Evolutionary conservation across 1,140 invertebrate genomes (phyloP).

Genomic region (Camponotus pennsylvanicus): DNA sequence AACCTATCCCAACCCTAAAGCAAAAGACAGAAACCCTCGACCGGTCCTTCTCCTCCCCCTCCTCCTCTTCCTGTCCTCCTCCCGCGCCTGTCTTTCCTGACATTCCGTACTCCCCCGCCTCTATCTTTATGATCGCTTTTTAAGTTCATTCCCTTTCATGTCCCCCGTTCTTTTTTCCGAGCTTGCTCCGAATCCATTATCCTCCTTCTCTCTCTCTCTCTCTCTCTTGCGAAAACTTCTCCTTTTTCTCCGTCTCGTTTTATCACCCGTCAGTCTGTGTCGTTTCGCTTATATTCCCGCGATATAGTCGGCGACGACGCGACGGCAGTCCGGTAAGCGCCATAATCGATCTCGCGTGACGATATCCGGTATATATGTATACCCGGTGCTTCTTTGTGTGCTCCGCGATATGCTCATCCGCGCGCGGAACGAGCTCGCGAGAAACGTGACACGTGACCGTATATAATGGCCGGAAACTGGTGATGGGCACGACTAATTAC

Average conservation of each 20-base stretch:
- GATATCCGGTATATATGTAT: constrained; percentile 14
- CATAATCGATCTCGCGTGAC: constrained; percentile 62
- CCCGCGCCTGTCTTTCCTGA: neutral
- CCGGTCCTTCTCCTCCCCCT: neutral
- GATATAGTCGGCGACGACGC: constrained; percentile 43
- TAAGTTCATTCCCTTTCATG: constrained; percentile 5
- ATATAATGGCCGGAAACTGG: constrained; percentile 69
- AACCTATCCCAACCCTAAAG: constrained; percentile 72
- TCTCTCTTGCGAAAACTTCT: neutral
- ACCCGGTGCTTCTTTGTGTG: constrained; percentile 37
- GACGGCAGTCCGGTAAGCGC: constrained; percentile 42
- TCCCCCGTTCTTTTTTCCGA: neutral
- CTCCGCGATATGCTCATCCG: constrained; percentile 44
- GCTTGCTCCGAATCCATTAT: neutral
- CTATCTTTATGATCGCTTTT: constrained; percentile 23
- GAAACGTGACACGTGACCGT: constrained; percentile 68
- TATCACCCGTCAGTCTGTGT: constrained; percentile 36
- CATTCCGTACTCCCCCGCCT: neutral
- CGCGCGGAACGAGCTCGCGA: constrained; percentile 46
- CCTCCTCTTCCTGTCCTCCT: constrained; percentile 10
- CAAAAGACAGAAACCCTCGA: constrained; percentile 59
- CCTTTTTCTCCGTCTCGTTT: constrained; percentile 32
- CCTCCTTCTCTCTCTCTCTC: neutral
- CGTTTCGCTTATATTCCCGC: constrained; percentile 44
- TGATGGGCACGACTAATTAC: constrained; percentile 73